Evolutionary conservation across 2,113 vertebrate species (phyloP).

Genomic region (Pluvianellus socialis): DNA sequence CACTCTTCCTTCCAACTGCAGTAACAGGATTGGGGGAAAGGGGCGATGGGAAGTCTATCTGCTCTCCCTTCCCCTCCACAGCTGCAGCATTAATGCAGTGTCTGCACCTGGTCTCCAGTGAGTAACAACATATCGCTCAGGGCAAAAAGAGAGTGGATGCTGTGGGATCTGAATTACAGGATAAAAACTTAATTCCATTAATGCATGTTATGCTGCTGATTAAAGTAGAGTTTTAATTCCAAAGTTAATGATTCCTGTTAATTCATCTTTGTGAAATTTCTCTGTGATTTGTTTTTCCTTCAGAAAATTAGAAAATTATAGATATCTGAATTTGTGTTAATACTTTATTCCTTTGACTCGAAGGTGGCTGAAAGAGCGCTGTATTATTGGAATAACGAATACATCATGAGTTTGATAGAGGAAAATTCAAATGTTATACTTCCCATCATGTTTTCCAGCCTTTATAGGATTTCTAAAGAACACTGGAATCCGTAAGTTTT

Average conservation of each 20-base stretch:
- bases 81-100: neutral
- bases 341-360: slow-evolving; percentile 21
- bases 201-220: neutral
- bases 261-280: neutral
- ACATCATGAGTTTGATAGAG: slow-evolving; percentile 99
- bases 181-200: neutral
- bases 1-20: neutral
- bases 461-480: slow-evolving; percentile 99
- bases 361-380: slow-evolving; percentile 96
- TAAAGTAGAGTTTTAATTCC: neutral
- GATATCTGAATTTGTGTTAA: neutral
- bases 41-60: neutral
- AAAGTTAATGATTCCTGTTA: neutral
- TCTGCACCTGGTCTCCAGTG: neutral
- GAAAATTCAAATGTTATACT: slow-evolving; percentile 99
- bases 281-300: neutral
- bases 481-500: slow-evolving; percentile 98
- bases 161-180: neutral
- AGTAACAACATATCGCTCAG: neutral
- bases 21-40: neutral
- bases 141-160: neutral
- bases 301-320: neutral
- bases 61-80: neutral
- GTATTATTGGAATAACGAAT: slow-evolving; percentile 99
- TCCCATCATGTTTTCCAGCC: slow-evolving; percentile 99